Base-by-base conservation (phyloP, 2,888 invertebrate species). In the Embidobia sp. region DNA sequence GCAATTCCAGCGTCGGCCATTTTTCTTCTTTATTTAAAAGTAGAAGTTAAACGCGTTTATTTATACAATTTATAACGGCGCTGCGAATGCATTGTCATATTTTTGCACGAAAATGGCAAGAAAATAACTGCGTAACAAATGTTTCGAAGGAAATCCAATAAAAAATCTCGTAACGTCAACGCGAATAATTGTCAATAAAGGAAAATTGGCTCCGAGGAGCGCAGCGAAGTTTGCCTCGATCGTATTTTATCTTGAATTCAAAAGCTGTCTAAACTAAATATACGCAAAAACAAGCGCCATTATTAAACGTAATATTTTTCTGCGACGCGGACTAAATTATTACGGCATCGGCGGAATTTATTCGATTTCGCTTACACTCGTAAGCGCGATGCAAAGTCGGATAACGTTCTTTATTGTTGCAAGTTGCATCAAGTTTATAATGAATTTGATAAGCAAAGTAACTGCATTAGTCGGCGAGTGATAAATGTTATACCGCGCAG, bases 121-220 rank as follows among this genome's bases (percentile, higher is more conserved):
- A 22, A 46, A 46, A 18, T 35, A 46, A 29, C n/a, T 16, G 13
- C 10, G 22, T 31, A 42, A 46, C 59, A 59, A 59, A 59, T 59
- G 59, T 59, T 46, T 19, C 22, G 46, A 31, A 59, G 59, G 11
- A 59, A 59, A 59, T 35, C 22, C 59, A 59, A 59, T 59, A 59
- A 59, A 61, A 61, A 61, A 48, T 61, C 33, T 46, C 46, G 61
- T 61, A 61, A 61, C 48, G 37, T 61, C 48, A 61, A 61, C 37
- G 18, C 27, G 48, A 61, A 61, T 48, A 48, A 61, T 48, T 61
- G 61, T 61, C 61, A 61, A 61, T 61, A 42, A 42, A 59, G 49
- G 49, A 49, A 63, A 63, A 63, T 63, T 63, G 49, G 49, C 63
- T 63, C 7, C 16, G 29, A 63, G 40, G 40, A 48, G 26, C 48